Percentiles rank a stretch among this genome's conserved stretches.
These are phyloP conservation scores for Acronicta psi DNA, from an alignment of 2,888 invertebrate species.

Conservation along the genomic window DNA sequence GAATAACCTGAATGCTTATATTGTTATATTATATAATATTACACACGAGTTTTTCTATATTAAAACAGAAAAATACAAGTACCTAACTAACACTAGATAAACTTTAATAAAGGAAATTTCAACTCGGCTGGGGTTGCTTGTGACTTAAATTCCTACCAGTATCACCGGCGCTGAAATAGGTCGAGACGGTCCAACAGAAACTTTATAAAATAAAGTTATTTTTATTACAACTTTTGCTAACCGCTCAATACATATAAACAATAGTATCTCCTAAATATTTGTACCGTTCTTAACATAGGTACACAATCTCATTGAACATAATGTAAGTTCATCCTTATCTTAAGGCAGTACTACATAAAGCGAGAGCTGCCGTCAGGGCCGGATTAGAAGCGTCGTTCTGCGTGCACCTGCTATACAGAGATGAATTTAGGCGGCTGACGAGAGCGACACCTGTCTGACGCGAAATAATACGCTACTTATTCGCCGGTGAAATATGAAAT, in stretches of 20 bases:
- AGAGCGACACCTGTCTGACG: conserved; percentile 85
- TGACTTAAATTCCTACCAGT: conserved; percentile 15
- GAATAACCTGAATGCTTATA: conserved; percentile 61
- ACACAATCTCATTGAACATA: not conserved
- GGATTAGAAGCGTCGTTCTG: conserved; percentile 79
- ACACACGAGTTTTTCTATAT: not conserved
- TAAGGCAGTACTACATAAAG: conserved; percentile 64
- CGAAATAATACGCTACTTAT: conserved; percentile 84
- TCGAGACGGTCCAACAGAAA: no score
- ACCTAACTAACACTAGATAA: not conserved
- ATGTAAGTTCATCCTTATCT: conserved; percentile 51
- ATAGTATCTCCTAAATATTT: not conserved
- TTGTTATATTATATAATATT: conserved; percentile 49
- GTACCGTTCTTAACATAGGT: not conserved
- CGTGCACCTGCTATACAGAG: conserved; percentile 80
- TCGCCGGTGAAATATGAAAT: conserved; percentile 84
- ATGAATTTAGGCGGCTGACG: conserved; percentile 82
- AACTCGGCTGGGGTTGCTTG: conserved; percentile 22
- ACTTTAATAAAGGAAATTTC: conserved; percentile 29
- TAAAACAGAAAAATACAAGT: conserved; percentile 8
- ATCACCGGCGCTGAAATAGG: not conserved
- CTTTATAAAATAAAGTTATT: no score
- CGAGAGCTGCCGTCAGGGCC: conserved; percentile 64
- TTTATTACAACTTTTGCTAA: no score
- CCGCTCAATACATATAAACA: no score